Evolutionary conservation across 2,888 invertebrate genomes (phyloP).

Genomic region (Acleris literana): DNA sequence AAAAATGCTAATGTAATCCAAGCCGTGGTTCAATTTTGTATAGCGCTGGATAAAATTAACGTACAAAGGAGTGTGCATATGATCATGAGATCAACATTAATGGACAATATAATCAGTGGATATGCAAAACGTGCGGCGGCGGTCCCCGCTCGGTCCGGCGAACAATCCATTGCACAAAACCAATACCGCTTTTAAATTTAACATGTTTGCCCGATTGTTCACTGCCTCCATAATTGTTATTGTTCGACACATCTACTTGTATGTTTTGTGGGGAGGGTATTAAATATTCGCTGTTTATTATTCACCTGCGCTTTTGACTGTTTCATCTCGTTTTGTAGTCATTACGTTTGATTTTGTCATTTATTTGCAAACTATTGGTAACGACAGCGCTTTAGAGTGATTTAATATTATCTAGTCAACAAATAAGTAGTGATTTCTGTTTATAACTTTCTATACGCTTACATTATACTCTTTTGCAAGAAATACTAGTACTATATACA

Average conservation of each 20-base stretch:
- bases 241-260: slow-evolving; percentile 24
- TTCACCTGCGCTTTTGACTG: slow-evolving; percentile 5
- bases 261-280: slow-evolving; percentile 21
- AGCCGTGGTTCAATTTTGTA: neutral
- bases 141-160: slow-evolving; percentile 16
- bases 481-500: too few relatives aligned
- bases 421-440: too few relatives aligned
- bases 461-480: too few relatives aligned
- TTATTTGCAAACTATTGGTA: too few relatives aligned
- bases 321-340: neutral
- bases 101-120: slow-evolving; percentile 36
- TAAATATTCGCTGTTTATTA: slow-evolving; percentile 10
- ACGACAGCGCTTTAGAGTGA: neutral
- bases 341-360: neutral
- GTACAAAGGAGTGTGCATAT: slow-evolving; percentile 10
- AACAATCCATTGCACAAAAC: slow-evolving; percentile 34
- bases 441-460: too few relatives aligned
- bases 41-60: neutral
- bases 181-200: slow-evolving; percentile 36
- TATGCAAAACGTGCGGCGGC: slow-evolving; percentile 33
- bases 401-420: too few relatives aligned
- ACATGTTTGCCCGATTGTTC: slow-evolving; percentile 34
- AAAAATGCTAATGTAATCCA: too few relatives aligned
- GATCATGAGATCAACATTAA: slow-evolving; percentile 26
- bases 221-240: slow-evolving; percentile 33